Base-by-base conservation (phyloP, 2,888 invertebrate species). In the Abrostola tripartita region DNA sequence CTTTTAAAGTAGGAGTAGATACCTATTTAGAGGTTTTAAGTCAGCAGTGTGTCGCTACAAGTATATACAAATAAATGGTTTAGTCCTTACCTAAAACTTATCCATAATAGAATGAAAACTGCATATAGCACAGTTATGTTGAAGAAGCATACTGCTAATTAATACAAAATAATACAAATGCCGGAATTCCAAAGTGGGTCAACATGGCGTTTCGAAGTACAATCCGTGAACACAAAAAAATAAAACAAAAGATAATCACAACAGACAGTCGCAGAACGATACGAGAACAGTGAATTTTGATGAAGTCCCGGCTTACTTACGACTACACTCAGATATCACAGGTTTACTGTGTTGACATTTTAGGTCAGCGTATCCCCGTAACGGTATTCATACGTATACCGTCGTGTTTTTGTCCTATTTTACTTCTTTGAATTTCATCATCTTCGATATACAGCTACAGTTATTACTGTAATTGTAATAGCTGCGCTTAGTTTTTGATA, bases 281-380 rank as follows among this genome's bases (percentile, higher is more conserved):
- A 78, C 44, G 35, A 61, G 51, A 63, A 38, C 56, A 47, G 59
- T 75, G 62, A 66, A 64, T 61, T 69, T 61, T 63, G 49, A 57
- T 64, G 51, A 63, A 42, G 49, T 54, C 64, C 42, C 47, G 49
- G 14, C 60, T 55, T 58, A 37, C 58, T 79, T 76, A 76, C 47
- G 67, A 51, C 53, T 47, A 44, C 51, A 49, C n/a, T 60, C 61
- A 49, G 51, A 65, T 65, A 65, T 55, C 14, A 69, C 63, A 49
- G 49, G 65, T 68, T 74, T 71, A 69, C 61, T 63, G 37, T 62
- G 50, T 54, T 67, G 52, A 54, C 50, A 58, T 73, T 76, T 66
- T 71, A 52, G 66, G 68, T 63, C 64, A 76, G 56, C 55, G 63
- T 52, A 54, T 38, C 50, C 55, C 41, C 35, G 10, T 50, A 70